Base-by-base conservation (phyloP, 1,140 invertebrate species). In the Tribolium madens region DNA sequence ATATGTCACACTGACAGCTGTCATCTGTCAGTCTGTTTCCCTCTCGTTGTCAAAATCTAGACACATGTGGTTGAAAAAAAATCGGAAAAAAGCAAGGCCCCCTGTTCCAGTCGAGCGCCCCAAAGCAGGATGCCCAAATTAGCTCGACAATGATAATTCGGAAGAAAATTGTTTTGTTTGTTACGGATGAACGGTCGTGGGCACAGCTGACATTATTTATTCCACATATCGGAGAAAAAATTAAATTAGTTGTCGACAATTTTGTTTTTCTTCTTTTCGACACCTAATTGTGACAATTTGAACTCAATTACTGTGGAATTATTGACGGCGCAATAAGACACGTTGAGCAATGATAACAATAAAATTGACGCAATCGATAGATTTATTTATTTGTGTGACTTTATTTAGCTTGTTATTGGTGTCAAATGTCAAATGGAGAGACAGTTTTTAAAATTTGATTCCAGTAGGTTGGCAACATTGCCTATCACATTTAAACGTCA, bases 301-400 rank as follows among this genome's bases (percentile, higher is more conserved):
- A 33, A 64, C 57, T 64, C 57, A 64, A 64, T 64, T 64, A 64
- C 57, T 33, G 57, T 12, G 57, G 33, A 64, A 64, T 64, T 64
- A 26, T 64, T 64, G 57, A 64, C 57, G 57, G 26, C 57, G 17
- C 26, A 64, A 26, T 64, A 18, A 17, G 57, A n/a, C 21, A 33
- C 57, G 26, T 64, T 33, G 57, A 12, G 21, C 57, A 33, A 64
- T 14, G 26, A 64, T 18, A 26, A 57, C 18, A 64, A 64, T 64
- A 33, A 64, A 64, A 64, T 33, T 64, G 57, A 64, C 57, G 57
- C 57, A 64, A 64, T 64, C 57, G 26, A 64, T 64, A 64, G 26
- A 64, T 64, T 64, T 64, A 64, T 64, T 64, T 64, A 64, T 64
- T 64, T 64, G 57, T 64, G 3, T 12, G 57, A 4, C 10, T 33